Base-by-base conservation (phyloP, 2,113 vertebrate genomes). In the Anseranas semipalmata region DNA sequence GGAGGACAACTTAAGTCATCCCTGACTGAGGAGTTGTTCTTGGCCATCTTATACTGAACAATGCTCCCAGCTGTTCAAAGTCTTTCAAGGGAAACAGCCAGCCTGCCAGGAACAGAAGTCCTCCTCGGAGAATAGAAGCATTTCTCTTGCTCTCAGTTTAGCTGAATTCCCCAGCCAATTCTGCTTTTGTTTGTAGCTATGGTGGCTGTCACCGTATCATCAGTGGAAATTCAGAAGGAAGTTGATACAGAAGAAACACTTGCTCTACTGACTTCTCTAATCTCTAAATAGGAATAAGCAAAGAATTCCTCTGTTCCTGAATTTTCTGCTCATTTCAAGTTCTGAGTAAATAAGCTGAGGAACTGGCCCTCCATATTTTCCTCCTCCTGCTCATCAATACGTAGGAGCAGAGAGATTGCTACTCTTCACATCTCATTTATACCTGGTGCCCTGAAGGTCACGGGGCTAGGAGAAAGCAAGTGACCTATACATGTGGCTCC, bases 1-100 rank as follows among this genome's bases (percentile, higher is more conserved):
- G 63, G n/a, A 92, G 67, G n/a, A 92, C 28, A 83, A 43, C 62
- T 85, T 67, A 68, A 85, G 41, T 79, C 71, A 79, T 35, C 62
- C 72, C 76, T 86, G 53, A 76, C 58, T 46, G 25, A 73, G 9
- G 22, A 77, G 30, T 8, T 67, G 67, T 59, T 33, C 48, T 65
- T 73, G 55, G 62, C 82, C 27, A 35, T 35, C 37, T 33, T 60
- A 72, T 33, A 43, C 46, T 52, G 41, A 85, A 68, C 28, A 75
- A 30, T 43, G 48, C 15, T 91, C 18, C 70, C 66, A 85, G 74
- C 20, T 75, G 62, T 91, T 78, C 66, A 87, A 39, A 30, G 12
- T 32, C 30, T 87, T 85, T 75, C 66, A 20, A 65, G 20, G 58
- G 52, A 89, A 92, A 67, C 16, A 79, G 20, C 19, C 35, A 76